Evolutionary conservation across 2,888 invertebrate genomes (phyloP).

Genomic region (Amblyjoppa fuscipennis): DNA sequence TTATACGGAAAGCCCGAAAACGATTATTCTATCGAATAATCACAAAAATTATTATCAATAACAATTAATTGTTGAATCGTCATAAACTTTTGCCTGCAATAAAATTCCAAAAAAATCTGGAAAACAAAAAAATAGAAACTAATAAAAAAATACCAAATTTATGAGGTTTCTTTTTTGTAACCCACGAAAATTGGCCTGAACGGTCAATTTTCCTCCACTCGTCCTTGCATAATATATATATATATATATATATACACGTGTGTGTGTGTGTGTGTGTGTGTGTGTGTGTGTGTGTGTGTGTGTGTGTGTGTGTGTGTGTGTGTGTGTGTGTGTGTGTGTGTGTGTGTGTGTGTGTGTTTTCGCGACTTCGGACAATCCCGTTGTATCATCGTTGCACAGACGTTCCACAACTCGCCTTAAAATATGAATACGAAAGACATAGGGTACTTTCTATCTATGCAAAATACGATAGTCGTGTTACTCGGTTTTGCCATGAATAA

Average conservation of each 20-base stretch:
- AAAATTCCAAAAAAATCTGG: too few species aligned
- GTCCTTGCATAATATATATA: too few species aligned
- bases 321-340: too few species aligned
- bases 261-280: too few species aligned
- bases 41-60: neutral
- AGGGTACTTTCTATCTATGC: slow-evolving; percentile 5
- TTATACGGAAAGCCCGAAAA: neutral
- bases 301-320: too few species aligned
- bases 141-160: too few species aligned
- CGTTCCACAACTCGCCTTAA: neutral
- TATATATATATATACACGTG: neutral
- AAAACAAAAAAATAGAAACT: too few species aligned
- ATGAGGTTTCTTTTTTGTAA: too few species aligned
- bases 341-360: neutral
- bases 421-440: neutral
- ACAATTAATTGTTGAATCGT: neutral
- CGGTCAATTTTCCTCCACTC: too few species aligned
- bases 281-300: too few species aligned
- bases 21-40: neutral
- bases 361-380: neutral
- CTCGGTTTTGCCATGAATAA: slow-evolving; percentile 19
- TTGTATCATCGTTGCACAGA: neutral
- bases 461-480: slow-evolving; percentile 22
- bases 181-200: too few species aligned
- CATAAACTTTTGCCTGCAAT: too few species aligned